Conservation (phyloP, 2,888 invertebrate genomes). For the Protonemura montana region DNA sequence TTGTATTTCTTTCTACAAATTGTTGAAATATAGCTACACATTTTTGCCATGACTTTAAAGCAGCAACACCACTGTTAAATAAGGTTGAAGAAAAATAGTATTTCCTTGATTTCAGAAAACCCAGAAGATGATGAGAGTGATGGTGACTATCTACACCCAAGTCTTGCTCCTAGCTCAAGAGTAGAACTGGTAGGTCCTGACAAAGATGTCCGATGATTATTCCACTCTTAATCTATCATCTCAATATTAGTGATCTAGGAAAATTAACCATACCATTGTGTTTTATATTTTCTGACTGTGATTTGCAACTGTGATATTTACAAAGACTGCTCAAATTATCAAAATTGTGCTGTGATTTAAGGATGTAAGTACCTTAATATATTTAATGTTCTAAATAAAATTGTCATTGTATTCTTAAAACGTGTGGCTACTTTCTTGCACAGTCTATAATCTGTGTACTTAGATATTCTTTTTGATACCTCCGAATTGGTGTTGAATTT, state of each 20-base stretch:
- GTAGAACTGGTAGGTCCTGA: constrained; percentile 71
- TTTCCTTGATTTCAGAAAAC: constrained; percentile 40
- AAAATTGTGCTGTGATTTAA: constrained; percentile 19
- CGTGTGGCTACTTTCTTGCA: constrained; percentile 16
- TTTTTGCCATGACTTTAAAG: too few species aligned
- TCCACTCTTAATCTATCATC: neutral
- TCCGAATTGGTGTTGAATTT: constrained; percentile 30
- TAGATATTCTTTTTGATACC: constrained; percentile 31
- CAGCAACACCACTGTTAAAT: too few species aligned
- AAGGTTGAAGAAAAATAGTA: constrained; percentile 9
- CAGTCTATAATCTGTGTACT: neutral
- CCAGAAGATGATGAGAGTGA: constrained; percentile 58
- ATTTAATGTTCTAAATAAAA: neutral
- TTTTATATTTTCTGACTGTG: neutral
- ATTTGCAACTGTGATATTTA: constrained; percentile 26
- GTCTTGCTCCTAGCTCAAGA: constrained; percentile 66
- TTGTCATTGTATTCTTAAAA: neutral
- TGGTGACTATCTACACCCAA: constrained; percentile 85
- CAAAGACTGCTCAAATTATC: neutral
- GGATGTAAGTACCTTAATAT: constrained; percentile 29
- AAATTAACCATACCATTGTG: neutral
- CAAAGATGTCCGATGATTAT: constrained; percentile 13
- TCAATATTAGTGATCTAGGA: neutral
- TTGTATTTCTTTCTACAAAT: too few species aligned
- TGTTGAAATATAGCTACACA: too few species aligned